These are phyloP conservation scores for Hoplodrina blanda DNA, from an alignment of 2,888 invertebrate genomes.

Conservation along the genomic window DNA sequence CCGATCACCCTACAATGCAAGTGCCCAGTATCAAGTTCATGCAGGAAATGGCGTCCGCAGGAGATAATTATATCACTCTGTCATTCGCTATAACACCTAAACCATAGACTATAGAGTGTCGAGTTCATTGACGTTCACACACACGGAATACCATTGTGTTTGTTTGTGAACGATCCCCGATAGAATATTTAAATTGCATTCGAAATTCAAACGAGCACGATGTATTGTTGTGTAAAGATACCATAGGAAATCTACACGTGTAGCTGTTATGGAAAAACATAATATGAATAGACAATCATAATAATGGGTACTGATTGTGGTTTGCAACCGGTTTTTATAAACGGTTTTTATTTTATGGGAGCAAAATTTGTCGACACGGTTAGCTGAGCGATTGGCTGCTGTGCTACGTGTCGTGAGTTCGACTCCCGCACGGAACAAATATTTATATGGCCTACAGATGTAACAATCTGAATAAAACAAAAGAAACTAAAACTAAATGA, in stretches of 20 bases:
- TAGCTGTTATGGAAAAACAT: slow-evolving; percentile 22
- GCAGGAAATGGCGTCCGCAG: slow-evolving; percentile 55
- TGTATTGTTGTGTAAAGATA: slow-evolving; percentile 32
- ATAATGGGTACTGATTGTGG: slow-evolving; percentile 13
- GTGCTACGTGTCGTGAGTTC: too few relatives aligned
- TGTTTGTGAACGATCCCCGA: slow-evolving; percentile 40
- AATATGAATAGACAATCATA: slow-evolving; percentile 24
- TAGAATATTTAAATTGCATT: slow-evolving; percentile 58
- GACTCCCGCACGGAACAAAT: too few relatives aligned
- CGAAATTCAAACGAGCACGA: slow-evolving; percentile 42
- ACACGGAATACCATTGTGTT: slow-evolving; percentile 29
- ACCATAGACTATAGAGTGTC: slow-evolving; percentile 8
- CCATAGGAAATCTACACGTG: slow-evolving; percentile 29
- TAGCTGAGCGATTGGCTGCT: too few relatives aligned
- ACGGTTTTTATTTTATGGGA: slow-evolving; percentile 15
- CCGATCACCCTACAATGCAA: slow-evolving; percentile 41
- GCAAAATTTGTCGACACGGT: neutral
- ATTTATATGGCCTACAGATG: too few relatives aligned
- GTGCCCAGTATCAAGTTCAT: slow-evolving; percentile 33
- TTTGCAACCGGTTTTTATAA: neutral
- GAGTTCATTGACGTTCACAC: slow-evolving; percentile 46
- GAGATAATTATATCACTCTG: slow-evolving; percentile 29
- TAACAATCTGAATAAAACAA: too few relatives aligned
- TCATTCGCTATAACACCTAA: neutral
- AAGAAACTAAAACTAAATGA: too few relatives aligned